A percentile compares a stretch with the other conserved stretches of the same genome.
phyloP scores from a whole-genome alignment of 2,113 vertebrate genomes.

The Anseranas semipalmata region DNA sequence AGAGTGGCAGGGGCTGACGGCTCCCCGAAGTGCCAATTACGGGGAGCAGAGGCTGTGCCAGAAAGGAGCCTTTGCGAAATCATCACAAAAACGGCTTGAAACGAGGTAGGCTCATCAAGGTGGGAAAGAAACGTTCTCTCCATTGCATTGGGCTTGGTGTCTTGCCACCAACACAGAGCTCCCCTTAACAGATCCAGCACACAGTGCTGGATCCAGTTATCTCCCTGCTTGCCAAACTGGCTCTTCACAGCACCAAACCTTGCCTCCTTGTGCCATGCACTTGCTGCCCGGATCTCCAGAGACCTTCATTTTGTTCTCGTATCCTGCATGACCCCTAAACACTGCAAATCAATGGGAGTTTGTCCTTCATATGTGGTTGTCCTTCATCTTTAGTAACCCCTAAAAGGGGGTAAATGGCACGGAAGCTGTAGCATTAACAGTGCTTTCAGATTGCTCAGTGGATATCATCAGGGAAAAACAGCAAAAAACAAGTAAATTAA shows the following conservation, averaged over 20 bases:
- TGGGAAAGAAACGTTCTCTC: not conserved
- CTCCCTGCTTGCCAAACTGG: not conserved
- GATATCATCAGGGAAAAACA: not conserved
- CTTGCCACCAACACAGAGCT: not conserved
- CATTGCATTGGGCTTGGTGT: not conserved
- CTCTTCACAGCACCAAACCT: not conserved
- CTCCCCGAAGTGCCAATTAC: not conserved
- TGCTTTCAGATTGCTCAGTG: not conserved
- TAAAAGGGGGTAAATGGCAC: not conserved
- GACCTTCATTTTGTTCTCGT: not conserved
- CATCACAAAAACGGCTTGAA: not conserved
- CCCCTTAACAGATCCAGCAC: accelerated
- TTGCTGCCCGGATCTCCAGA: not conserved
- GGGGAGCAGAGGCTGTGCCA: not conserved
- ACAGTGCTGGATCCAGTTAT: not conserved
- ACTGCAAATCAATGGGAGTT: not conserved
- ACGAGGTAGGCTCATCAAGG: not conserved
- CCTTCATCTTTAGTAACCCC: not conserved
- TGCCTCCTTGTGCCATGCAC: not conserved
- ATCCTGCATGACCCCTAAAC: not conserved
- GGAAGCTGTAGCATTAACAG: not conserved
- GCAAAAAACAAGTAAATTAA: not conserved
- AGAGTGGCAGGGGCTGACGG: not conserved
- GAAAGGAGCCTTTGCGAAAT: not conserved
- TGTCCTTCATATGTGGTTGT: not conserved